Percentiles rank a stretch among this genome's conserved stretches.
Conservation (phyloP, 2,797 vertebrate genomes). For the Enoplosus armatus region DNA sequence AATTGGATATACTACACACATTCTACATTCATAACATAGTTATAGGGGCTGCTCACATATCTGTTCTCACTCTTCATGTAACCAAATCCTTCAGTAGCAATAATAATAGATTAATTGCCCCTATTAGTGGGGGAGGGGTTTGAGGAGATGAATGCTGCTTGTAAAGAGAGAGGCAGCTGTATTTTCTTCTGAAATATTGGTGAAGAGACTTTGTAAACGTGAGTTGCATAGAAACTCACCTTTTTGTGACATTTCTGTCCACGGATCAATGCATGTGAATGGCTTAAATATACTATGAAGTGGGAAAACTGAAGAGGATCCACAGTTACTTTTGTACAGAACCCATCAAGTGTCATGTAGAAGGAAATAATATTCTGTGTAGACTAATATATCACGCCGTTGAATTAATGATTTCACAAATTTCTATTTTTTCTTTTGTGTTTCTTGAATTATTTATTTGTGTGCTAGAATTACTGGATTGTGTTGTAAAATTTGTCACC, state of each 20-base stretch:
- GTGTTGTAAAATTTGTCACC: background rate
- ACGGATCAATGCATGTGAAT: background rate
- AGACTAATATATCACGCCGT: background rate
- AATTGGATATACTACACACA: background rate
- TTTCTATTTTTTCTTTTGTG: background rate
- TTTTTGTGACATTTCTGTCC: background rate
- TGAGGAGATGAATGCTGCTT: background rate
- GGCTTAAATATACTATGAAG: background rate
- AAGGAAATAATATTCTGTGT: background rate
- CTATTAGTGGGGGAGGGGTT: background rate
- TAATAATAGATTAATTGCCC: background rate
- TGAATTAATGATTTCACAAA: background rate
- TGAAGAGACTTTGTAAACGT: background rate
- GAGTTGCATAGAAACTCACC: background rate
- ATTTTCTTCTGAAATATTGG: background rate
- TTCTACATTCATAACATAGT: background rate
- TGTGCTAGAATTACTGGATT: background rate
- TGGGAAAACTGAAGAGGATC: background rate
- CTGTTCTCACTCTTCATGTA: background rate
- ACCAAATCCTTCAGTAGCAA: background rate
- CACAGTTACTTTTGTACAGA: background rate
- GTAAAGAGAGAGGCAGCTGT: background rate
- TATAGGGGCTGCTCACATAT: background rate
- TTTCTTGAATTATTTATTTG: background rate
- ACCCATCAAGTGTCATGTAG: background rate